phyloP scores from a whole-genome alignment of 2,888 invertebrate genomes.

The Sarcophaga carnaria region DNA sequence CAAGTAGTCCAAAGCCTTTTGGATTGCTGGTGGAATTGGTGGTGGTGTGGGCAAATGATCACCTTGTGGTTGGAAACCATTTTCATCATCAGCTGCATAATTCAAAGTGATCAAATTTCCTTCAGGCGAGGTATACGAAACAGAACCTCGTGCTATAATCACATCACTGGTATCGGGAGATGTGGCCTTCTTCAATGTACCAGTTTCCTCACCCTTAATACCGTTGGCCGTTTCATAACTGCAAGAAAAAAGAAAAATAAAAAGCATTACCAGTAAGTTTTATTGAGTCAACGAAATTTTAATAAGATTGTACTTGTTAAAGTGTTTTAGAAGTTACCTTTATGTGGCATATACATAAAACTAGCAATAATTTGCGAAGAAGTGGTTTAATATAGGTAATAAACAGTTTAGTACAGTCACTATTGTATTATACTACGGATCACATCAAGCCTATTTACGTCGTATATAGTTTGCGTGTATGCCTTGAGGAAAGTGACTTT shows the following conservation, averaged over 20 bases:
- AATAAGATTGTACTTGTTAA: too few species aligned
- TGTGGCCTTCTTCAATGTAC: constrained; percentile 88
- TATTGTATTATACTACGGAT: too few species aligned
- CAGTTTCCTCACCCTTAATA: constrained; percentile 90
- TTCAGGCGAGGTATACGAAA: constrained; percentile 87
- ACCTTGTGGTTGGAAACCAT: constrained; percentile 84
- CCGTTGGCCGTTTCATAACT: constrained; percentile 92
- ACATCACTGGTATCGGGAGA: constrained; percentile 87
- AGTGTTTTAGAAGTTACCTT: too few species aligned
- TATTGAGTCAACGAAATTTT: too few species aligned
- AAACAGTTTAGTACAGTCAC: too few species aligned
- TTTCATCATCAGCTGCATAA: constrained; percentile 88
- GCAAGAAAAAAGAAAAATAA: constrained; percentile 57
- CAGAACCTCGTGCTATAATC: constrained; percentile 86
- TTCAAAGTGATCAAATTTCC: constrained; percentile 87
- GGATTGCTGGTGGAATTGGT: constrained; percentile 89
- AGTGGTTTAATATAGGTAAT: too few species aligned
- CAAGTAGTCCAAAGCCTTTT: constrained; percentile 88
- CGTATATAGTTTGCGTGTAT: too few species aligned
- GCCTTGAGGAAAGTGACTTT: too few species aligned
- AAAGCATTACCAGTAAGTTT: too few species aligned
- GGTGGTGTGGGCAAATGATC: constrained; percentile 89
- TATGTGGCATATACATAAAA: too few species aligned
- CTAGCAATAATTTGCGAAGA: too few species aligned
- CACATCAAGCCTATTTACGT: too few species aligned